phyloP scores from a whole-genome alignment of 2,113 vertebrate species.

The Pseudorectes ferrugineus region DNA sequence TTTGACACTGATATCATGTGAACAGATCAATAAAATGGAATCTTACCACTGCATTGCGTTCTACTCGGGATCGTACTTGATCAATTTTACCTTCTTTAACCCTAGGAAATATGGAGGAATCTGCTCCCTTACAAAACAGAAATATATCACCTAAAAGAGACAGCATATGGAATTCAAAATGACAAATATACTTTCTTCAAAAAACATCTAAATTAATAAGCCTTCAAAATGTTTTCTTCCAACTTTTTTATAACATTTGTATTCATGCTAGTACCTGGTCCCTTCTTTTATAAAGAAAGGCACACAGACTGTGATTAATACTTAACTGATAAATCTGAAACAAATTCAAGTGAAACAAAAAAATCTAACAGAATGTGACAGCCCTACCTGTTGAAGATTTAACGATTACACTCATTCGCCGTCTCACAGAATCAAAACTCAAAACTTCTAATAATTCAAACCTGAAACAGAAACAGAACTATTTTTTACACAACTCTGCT shows the following conservation, averaged over 20 bases:
- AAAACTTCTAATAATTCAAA: slow-evolving; percentile 90
- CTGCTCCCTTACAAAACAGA: slow-evolving; percentile 96
- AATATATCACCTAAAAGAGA: slow-evolving; percentile 83
- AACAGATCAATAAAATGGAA: neutral
- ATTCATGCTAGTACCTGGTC: neutral
- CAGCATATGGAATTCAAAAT: neutral
- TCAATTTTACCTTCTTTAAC: slow-evolving; percentile 93
- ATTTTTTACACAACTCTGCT: neutral
- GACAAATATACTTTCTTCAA: neutral
- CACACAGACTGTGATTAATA: neutral
- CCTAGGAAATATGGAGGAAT: slow-evolving; percentile 94
- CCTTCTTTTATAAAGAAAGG: neutral
- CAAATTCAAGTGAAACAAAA: neutral
- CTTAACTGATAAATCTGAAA: neutral
- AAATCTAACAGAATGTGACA: neutral
- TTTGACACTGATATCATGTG: neutral
- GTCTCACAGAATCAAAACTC: slow-evolving; percentile 93
- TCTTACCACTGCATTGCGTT: slow-evolving; percentile 95
- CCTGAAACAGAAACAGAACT: slow-evolving; percentile 60
- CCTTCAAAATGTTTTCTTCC: neutral
- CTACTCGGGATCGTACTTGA: slow-evolving; percentile 85
- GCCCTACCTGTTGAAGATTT: slow-evolving; percentile 78
- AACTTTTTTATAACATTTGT: neutral
- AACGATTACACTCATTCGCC: slow-evolving; percentile 96
- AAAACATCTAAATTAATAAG: neutral